phyloP scores from a whole-genome alignment of 2,797 vertebrate species.

The Epinephelus coioides region DNA sequence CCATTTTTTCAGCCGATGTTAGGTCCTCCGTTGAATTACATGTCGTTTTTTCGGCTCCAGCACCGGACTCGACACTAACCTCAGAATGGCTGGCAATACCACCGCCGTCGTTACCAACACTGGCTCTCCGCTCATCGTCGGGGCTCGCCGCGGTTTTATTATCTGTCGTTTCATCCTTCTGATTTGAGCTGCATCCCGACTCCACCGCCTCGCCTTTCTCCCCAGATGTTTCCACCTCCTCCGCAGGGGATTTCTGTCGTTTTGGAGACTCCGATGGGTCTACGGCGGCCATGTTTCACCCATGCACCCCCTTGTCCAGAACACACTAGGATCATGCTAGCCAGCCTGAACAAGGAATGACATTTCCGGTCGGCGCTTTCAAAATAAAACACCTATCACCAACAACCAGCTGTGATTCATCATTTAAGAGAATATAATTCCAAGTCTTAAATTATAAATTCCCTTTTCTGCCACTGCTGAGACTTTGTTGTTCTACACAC shows the following conservation, averaged over 20 bases:
- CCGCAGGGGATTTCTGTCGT: constrained; percentile 62
- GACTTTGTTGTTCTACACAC: constrained; percentile 18
- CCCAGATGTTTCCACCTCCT: constrained; percentile 65
- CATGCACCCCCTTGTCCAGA: constrained; percentile 78
- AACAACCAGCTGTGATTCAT: constrained; percentile 1
- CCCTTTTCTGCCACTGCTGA: constrained; percentile 14
- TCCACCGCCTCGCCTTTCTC: constrained; percentile 33
- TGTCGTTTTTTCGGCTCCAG: constrained; percentile 69
- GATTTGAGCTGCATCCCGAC: constrained; percentile 10
- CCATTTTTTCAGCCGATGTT: constrained; percentile 59
- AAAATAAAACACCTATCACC: constrained; percentile 68
- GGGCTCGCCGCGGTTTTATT: constrained; percentile 19
- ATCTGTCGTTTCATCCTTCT: constrained; percentile 10
- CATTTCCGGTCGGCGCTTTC: constrained; percentile 66
- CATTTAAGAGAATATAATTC: neutral
- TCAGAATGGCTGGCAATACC: constrained; percentile 63
- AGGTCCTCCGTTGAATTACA: constrained; percentile 61
- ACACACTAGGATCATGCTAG: constrained; percentile 61
- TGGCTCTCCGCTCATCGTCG: constrained; percentile 23
- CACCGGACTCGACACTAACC: constrained; percentile 62
- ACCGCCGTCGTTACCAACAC: constrained; percentile 39
- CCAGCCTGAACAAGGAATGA: constrained; percentile 29
- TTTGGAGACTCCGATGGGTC: constrained; percentile 77
- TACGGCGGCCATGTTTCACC: constrained; percentile 87
- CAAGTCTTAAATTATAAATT: constrained; percentile 33